phyloP scores from a whole-genome alignment of 2,797 vertebrate genomes.

The Micrastur ruficollis region DNA sequence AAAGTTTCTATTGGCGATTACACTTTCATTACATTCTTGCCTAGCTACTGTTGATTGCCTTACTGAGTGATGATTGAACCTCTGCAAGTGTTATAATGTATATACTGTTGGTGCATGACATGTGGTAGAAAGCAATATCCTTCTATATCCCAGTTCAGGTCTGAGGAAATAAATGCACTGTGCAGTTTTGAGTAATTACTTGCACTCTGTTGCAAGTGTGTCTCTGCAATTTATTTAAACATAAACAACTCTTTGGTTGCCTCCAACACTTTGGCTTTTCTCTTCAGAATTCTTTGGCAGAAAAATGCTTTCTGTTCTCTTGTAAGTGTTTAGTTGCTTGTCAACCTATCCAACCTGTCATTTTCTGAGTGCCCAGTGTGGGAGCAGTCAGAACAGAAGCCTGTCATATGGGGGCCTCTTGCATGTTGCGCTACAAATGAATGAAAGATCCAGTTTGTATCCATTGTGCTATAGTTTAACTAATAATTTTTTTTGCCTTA shows the following conservation, averaged over 20 bases:
- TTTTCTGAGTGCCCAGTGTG: neutral
- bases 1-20: neutral
- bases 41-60: neutral
- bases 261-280: neutral
- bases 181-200: neutral
- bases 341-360: neutral
- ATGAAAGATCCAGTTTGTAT: neutral
- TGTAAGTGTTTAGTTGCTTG: neutral
- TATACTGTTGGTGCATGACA: neutral
- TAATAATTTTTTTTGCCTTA: neutral
- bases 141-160: neutral
- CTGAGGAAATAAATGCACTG: neutral
- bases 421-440: neutral
- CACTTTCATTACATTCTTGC: neutral
- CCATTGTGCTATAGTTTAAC: neutral
- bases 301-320: neutral
- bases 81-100: neutral
- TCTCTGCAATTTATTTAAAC: neutral
- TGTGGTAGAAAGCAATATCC: neutral
- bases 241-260: neutral
- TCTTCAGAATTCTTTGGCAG: neutral
- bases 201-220: neutral
- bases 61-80: neutral
- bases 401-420: neutral
- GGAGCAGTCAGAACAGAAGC: neutral